phyloP scores from a whole-genome alignment of 2,797 vertebrate genomes.

The Thripadectes ignobilis region DNA sequence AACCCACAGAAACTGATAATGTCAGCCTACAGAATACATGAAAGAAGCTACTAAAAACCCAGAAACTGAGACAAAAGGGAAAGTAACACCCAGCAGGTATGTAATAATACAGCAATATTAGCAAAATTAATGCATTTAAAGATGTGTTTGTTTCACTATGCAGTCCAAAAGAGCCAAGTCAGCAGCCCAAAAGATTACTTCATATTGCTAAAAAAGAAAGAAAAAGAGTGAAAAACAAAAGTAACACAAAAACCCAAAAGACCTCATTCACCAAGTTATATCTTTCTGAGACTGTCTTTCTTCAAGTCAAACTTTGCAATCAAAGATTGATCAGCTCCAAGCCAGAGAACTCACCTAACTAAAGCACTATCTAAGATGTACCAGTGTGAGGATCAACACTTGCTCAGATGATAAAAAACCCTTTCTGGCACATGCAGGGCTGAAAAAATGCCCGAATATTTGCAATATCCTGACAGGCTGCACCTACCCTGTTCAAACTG shows the following conservation, averaged over 20 bases:
- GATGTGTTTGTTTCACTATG: neutral
- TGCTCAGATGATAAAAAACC: neutral
- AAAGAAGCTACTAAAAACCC: neutral
- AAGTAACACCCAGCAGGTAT: neutral
- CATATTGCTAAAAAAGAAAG: neutral
- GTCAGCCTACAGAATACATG: neutral
- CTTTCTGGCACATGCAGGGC: neutral
- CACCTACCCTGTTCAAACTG: neutral
- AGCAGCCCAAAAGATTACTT: neutral
- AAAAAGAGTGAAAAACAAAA: accelerated
- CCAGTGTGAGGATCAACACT: neutral
- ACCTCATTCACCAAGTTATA: neutral
- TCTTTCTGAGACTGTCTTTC: neutral
- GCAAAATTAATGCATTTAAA: neutral
- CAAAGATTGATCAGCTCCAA: neutral
- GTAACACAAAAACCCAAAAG: too few species aligned
- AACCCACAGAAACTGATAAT: neutral
- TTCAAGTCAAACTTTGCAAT: neutral
- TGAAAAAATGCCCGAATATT: neutral
- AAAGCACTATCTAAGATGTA: neutral
- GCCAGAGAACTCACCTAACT: neutral
- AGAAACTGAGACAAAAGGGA: neutral
- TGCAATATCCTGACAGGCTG: neutral
- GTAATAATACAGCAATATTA: neutral
- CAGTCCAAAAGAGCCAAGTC: neutral